Base-by-base conservation (phyloP, 2,797 vertebrate genomes). In the Orestias chungarensis region DNA sequence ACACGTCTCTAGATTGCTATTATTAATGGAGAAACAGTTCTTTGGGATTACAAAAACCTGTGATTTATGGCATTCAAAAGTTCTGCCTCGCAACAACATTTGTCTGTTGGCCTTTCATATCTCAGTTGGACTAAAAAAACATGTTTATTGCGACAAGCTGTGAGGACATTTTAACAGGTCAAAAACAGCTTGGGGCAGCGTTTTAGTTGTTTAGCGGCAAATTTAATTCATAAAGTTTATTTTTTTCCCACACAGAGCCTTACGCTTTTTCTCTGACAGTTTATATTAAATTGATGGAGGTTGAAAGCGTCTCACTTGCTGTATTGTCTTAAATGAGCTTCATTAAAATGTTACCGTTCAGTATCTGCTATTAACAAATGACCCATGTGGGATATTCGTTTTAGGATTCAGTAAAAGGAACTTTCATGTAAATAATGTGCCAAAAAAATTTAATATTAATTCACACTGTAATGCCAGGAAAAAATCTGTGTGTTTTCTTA, bases 271-370 rank as follows among this genome's bases (percentile, higher is more conserved):
- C 62, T 47, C 68, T 73, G 71, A 67, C 64, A 44, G 81, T 85
- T 81, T 66, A 86, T 83, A 86, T 68, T 27, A 29, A 61, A 54
- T 40, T 67, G 44, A 69, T 70, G 44, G 65, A 81, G 72, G 67
- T 66, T 76, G 49, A 68, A 75, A 54, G 47, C 78, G 65, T 70
- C 79, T 75, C 71, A 80, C 25, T 31, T 27, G 65, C 50, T 81
- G 70, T 71, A 70, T 78, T 82, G 75, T 74, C 61, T 80, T 49
- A 50, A 65, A 78, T 81, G 75, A 80, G 64, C 71, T 12, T 71
- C 49, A 61, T 14, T 0, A 74, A 68, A 66, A 72, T 71, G 55
- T 68, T 73, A 65, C 68, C 66, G 61, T 77, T 64, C 54, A 42
- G 20, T 27, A 76, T 64, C 81, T 78, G 76, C 69, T 80, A 78